These are phyloP conservation scores for Xerus rutilus DNA, from an alignment of 2,797 vertebrate species.

Conservation along the genomic window DNA sequence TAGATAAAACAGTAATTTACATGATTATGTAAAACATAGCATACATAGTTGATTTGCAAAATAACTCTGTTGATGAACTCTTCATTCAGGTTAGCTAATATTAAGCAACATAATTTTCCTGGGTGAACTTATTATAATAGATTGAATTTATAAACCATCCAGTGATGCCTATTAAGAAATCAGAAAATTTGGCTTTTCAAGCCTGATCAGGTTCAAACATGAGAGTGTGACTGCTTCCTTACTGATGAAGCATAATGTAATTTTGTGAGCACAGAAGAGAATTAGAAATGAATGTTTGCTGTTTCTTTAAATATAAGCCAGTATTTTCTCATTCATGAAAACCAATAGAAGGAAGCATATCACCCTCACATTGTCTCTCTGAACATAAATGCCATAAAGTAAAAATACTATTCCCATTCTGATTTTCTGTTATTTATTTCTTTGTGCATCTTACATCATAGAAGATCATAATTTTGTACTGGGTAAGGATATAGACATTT, in stretches of 20 bases:
- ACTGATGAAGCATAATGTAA: neutral
- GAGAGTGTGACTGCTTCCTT: neutral
- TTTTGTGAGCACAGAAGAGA: conserved; percentile 17
- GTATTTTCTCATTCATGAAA: conserved; percentile 28
- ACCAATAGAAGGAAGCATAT: neutral
- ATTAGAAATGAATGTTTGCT: conserved; percentile 8
- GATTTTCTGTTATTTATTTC: neutral
- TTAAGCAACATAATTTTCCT: conserved; percentile 73
- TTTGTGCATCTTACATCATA: neutral
- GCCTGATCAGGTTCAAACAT: conserved; percentile 51
- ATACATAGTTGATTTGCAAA: conserved; percentile 73
- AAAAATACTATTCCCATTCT: neutral
- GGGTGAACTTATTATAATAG: conserved; percentile 76
- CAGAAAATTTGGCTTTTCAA: conserved; percentile 71
- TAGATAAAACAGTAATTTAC: conserved; percentile 71
- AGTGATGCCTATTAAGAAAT: conserved; percentile 62
- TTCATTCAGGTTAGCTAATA: conserved; percentile 74
- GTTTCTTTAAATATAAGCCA: neutral
- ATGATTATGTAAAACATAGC: conserved; percentile 76
- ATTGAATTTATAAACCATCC: conserved; percentile 76
- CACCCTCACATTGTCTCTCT: neutral
- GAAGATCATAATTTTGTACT: neutral
- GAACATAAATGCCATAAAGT: neutral
- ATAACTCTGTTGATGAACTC: conserved; percentile 73
- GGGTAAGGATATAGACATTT: neutral